Conservation (phyloP, 1,140 invertebrate species). For the Trichomalopsis sarcophagae region DNA sequence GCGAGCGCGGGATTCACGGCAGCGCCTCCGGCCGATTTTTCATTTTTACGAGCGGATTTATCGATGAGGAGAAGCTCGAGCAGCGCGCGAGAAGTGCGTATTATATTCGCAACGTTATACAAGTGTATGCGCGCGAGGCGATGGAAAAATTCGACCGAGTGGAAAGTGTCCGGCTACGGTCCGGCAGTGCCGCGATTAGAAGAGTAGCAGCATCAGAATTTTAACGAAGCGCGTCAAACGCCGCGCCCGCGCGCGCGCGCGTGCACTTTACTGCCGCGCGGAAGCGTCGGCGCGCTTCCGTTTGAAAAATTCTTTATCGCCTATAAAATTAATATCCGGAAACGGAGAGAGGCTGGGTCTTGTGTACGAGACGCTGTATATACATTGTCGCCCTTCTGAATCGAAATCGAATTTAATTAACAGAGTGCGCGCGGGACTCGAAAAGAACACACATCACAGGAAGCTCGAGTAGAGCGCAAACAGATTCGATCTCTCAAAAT, state of each 20-base stretch:
- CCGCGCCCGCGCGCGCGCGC: no score
- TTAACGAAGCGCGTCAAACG: no score
- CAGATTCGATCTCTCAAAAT: constrained; percentile 15
- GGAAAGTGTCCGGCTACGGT: neutral
- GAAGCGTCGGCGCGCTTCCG: no score
- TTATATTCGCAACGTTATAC: no score
- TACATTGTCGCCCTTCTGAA: neutral
- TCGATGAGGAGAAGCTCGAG: neutral
- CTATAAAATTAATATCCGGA: no score
- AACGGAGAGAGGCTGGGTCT: neutral
- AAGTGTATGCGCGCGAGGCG: no score
- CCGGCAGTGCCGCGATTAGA: no score
- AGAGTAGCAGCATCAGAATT: no score
- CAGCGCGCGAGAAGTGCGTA: neutral
- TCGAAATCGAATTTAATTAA: no score
- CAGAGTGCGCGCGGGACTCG: neutral
- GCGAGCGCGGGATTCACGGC: neutral
- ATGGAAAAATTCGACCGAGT: neutral
- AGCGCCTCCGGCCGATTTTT: neutral
- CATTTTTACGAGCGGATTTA: neutral
- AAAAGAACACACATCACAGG: neutral
- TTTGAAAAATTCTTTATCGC: no score
- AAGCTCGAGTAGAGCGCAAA: neutral
- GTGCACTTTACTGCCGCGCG: no score
- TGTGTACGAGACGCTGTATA: neutral